phyloP scores from a whole-genome alignment of 2,888 invertebrate genomes.

The Andrena fulva region DNA sequence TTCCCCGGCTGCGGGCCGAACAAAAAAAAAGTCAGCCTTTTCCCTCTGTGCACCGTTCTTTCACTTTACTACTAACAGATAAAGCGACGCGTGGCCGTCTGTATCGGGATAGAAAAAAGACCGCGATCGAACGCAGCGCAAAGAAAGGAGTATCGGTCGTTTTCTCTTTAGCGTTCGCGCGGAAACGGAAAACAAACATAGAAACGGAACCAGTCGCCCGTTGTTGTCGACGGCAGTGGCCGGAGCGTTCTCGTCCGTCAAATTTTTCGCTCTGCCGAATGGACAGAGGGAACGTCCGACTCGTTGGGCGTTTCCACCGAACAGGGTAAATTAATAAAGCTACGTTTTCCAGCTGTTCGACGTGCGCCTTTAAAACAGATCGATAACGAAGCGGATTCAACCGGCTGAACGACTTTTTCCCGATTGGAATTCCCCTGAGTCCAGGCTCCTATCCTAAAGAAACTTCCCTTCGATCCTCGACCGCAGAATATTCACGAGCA shows the following conservation, averaged over 20 bases:
- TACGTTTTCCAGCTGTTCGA: not conserved
- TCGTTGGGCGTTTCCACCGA: not conserved
- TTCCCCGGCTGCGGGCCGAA: too few species aligned
- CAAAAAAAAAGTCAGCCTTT: not conserved
- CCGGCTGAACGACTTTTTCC: not conserved
- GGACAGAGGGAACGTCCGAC: not conserved
- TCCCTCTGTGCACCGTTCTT: not conserved
- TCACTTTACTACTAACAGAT: not conserved
- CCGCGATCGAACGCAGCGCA: not conserved
- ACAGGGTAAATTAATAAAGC: not conserved
- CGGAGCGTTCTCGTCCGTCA: not conserved
- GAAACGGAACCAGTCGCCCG: not conserved
- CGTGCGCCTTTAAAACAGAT: not conserved
- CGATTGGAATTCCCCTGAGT: not conserved
- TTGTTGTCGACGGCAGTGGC: not conserved
- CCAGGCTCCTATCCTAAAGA: not conserved
- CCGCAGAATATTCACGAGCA: not conserved
- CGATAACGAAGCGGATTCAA: too few species aligned
- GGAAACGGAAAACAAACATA: not conserved
- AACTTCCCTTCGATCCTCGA: not conserved
- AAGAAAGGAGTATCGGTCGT: constrained; percentile 5
- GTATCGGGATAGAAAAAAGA: not conserved
- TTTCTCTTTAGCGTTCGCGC: not conserved
- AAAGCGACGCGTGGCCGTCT: not conserved
- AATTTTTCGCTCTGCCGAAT: not conserved